phyloP scores from a whole-genome alignment of 2,888 invertebrate species.

The Tiphia femorata region DNA sequence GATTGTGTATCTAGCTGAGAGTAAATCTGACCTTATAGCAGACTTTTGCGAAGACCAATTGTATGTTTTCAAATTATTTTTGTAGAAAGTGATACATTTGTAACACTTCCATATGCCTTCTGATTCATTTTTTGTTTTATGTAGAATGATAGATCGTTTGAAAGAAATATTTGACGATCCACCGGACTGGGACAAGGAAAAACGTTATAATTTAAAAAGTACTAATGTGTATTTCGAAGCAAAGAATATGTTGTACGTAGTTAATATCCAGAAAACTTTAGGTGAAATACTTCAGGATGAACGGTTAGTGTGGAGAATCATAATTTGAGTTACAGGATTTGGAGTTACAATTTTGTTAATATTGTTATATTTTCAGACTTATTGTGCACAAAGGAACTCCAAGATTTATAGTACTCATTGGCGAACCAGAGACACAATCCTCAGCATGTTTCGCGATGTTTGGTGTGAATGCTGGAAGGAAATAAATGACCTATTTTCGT shows the following conservation, averaged over 20 bases:
- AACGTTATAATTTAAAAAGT: constrained; percentile 74
- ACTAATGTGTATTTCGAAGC: constrained; percentile 84
- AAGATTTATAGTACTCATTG: constrained; percentile 75
- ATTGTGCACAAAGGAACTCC: constrained; percentile 77
- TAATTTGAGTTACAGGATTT: background rate
- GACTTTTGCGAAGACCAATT: constrained; percentile 81
- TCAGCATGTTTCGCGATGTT: constrained; percentile 59
- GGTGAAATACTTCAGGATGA: constrained; percentile 74
- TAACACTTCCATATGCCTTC: constrained; percentile 13
- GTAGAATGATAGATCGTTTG: constrained; percentile 75
- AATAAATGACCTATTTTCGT: no score
- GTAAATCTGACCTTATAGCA: constrained; percentile 88
- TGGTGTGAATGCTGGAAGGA: background rate
- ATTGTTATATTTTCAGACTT: constrained; percentile 68
- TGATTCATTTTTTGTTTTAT: background rate
- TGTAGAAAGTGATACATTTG: constrained; percentile 11
- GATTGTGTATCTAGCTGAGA: constrained; percentile 89
- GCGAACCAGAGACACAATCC: constrained; percentile 73
- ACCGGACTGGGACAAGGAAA: constrained; percentile 79
- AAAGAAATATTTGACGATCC: constrained; percentile 78
- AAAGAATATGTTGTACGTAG: constrained; percentile 72
- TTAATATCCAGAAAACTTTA: constrained; percentile 72
- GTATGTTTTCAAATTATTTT: constrained; percentile 67
- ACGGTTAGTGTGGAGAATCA: constrained; percentile 65
- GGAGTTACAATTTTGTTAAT: background rate